Base-by-base conservation (phyloP, 2,888 invertebrate genomes). In the Diaphora mendica region DNA sequence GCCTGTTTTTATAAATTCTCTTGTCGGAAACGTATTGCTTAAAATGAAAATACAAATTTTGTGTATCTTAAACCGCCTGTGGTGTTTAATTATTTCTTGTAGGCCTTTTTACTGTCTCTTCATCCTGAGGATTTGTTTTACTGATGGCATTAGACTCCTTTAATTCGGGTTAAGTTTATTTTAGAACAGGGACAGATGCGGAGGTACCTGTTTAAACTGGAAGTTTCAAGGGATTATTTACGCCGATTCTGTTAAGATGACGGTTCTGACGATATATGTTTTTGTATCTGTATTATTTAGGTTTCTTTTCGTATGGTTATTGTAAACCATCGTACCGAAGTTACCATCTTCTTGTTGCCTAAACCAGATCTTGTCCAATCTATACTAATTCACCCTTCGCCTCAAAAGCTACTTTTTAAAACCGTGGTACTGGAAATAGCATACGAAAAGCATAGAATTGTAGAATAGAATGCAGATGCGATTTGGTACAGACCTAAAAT, bases 61-160 rank as follows among this genome's bases (percentile, higher is more conserved):
- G 64, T 73, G 74, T 72, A 73, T 76, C 72, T 42, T 35, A 59
- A 82, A 78, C 82, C 80, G 77, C 77, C 83, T 72, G 78, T 51
- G 77, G 76, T 65, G 79, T 82, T 83, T 82, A 80, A 83, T 83
- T 82, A 83, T 83, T 83, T 73, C 78, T 79, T 74, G 71, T 74
- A 79, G 73, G 74, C 72, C 72, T 71, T 80, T 73, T 72, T 73
- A 75, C 73, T 68, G 72, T 44, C 70, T 71, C 74, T 76, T 78
- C 77, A 71, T 71, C 67, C 69, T 51, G 17, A 77, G 79, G 79
- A 83, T 83, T 83, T 80, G 82, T 82, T 83, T 83, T 77, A 83
- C 81, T 80, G 75, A 78, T 77, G 79, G 71, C 82, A 83, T 83
- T 72, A 74, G 78, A 44, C 79, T 77, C 70, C 78, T 80, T 83